Evolutionary conservation across 2,797 vertebrate genomes (phyloP).

Genomic region (Pempheris klunzingeri): DNA sequence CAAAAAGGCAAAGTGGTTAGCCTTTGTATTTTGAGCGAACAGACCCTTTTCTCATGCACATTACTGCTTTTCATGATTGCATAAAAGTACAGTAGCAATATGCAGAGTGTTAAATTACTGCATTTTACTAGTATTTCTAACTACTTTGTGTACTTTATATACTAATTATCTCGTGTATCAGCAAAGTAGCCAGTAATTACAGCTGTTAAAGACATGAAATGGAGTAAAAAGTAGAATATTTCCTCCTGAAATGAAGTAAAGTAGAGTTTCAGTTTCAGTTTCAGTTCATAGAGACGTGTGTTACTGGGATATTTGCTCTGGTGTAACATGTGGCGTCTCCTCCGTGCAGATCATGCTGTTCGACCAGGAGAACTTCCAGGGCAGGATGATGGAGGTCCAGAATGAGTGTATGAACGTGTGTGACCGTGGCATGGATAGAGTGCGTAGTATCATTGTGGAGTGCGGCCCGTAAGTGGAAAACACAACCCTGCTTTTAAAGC

Average conservation of each 20-base stretch:
- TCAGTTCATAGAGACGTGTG: neutral
- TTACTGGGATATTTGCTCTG: neutral
- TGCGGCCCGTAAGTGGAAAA: slow-evolving; percentile 94
- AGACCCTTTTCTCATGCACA: neutral
- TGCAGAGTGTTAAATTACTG: too few species aligned
- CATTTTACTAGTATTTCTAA: too few species aligned
- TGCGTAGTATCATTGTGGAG: slow-evolving; percentile 93
- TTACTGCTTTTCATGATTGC: neutral
- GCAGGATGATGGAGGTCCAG: slow-evolving; percentile 91
- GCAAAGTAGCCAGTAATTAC: neutral
- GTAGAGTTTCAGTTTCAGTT: too few species aligned
- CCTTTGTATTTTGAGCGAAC: neutral
- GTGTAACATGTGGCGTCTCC: neutral
- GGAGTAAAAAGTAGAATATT: neutral
- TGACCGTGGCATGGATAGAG: slow-evolving; percentile 91
- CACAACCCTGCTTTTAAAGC: slow-evolving; percentile 3
- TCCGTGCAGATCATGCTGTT: slow-evolving; percentile 89
- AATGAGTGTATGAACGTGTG: slow-evolving; percentile 93
- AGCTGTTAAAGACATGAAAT: neutral
- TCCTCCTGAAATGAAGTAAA: neutral
- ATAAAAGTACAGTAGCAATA: neutral
- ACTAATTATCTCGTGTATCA: neutral
- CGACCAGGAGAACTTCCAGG: slow-evolving; percentile 98
- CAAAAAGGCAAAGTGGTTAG: too few species aligned
- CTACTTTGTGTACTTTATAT: neutral